phyloP scores from a whole-genome alignment of 1,140 invertebrate genomes.

The Zaprionus ornatus region DNA sequence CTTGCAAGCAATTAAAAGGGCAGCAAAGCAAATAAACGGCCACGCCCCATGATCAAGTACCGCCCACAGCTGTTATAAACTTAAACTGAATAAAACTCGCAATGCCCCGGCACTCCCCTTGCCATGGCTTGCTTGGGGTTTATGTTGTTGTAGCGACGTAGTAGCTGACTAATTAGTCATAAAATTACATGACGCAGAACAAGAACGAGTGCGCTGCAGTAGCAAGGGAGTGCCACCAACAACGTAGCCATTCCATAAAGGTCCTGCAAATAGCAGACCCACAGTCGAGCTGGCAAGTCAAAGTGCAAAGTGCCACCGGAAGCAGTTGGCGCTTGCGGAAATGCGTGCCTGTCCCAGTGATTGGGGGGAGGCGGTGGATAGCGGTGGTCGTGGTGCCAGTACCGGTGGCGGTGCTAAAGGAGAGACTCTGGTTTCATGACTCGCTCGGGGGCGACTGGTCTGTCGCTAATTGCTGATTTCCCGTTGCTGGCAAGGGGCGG shows the following conservation, averaged over 20 bases:
- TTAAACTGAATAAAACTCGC: conserved; percentile 64
- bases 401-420: not conserved
- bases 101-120: not conserved
- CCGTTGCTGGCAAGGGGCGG: conserved; percentile 45
- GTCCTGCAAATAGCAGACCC: conserved; percentile 49
- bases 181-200: conserved; percentile 67
- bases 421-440: not conserved
- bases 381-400: not conserved
- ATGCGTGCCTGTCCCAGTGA: conserved; percentile 62
- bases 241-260: conserved; percentile 42
- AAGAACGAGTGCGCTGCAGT: conserved; percentile 22
- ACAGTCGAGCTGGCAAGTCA: conserved; percentile 56
- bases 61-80: conserved; percentile 55
- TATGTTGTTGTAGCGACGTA: conserved; percentile 68
- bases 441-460: conserved; percentile 48
- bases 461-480: conserved; percentile 79
- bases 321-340: conserved; percentile 73
- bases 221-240: not conserved
- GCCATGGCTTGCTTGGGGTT: conserved; percentile 9
- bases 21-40: conserved; percentile 73
- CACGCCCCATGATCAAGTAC: conserved; percentile 66
- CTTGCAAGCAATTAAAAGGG: conserved; percentile 75
- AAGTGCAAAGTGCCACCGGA: conserved; percentile 75
- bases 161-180: conserved; percentile 79
- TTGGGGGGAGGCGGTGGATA: conserved; percentile 17